Base-by-base conservation (phyloP, 2,113 vertebrate genomes). In the Suricata suricatta region DNA sequence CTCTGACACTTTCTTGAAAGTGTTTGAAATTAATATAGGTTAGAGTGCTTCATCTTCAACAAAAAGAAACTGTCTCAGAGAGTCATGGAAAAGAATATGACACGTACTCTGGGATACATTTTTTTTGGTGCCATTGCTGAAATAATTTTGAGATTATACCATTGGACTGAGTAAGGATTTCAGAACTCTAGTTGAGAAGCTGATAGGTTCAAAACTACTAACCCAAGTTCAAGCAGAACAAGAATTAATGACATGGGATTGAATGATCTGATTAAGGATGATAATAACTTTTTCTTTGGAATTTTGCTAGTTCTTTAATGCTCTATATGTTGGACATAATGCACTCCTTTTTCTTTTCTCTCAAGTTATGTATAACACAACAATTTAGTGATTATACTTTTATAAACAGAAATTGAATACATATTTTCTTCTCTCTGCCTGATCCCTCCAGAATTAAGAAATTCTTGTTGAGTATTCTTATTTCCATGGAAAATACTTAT, bases 401-500 rank as follows among this genome's bases (percentile, higher is more conserved):
- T 86, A 57, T 66, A 97, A 95, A 82, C 7, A 89, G 57, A 81
- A 96, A 90, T 7, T 35, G 52, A 94, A 87, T 79, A 69, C 54
- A 31, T 63, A 69, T 89, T 92, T 87, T 88, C 84, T 31, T 47
- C 76, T 89, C 12, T 23, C 16, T 41, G 41, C 44, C 15, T 57
- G 15, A 44, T 89, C 10, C 52, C 88, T 93, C 44, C 84, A 64
- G 66, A 90, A 96, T 95, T 90, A 41, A 90, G 60, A 92, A 64
- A 77, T 96, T 88, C 71, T 95, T 87, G 33, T 29, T 63, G 72
- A 86, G 63, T 71, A 77, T 38, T 72, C 64, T 79, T 88, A 96
- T 79, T 89, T 93, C 86, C 86, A 87, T 90, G 81, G 74, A 93
- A 71, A 87, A 60, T 77, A 64, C 69, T 93, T 93, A 90, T 93